phyloP scores from a whole-genome alignment of 1,140 invertebrate species.

The Mylabris phalerata region DNA sequence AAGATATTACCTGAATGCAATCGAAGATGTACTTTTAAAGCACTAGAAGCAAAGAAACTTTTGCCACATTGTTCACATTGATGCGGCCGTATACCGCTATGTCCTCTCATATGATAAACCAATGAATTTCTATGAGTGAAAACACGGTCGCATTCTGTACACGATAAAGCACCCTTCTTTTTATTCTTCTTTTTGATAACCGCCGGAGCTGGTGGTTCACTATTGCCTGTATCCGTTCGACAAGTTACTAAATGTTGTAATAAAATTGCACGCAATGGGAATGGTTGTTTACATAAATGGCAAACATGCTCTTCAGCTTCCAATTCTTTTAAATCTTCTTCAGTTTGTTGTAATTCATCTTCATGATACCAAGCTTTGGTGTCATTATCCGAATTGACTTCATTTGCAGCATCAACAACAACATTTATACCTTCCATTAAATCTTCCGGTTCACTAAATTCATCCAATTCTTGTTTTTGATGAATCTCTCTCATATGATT shows the following conservation, averaged over 20 bases:
- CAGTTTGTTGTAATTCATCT: constrained; percentile 42
- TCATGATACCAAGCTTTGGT: constrained; percentile 40
- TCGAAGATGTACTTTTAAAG: constrained; percentile 56
- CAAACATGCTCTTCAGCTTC: constrained; percentile 40
- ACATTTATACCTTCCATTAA: constrained; percentile 61
- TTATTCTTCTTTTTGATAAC: constrained; percentile 18
- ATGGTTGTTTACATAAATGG: constrained; percentile 37
- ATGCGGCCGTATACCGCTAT: constrained; percentile 67
- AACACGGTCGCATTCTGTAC: constrained; percentile 60
- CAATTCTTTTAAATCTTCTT: constrained; percentile 42
- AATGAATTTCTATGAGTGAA: constrained; percentile 79
- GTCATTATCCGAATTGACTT: constrained; percentile 31
- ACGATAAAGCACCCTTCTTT: constrained; percentile 43
- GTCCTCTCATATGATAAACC: constrained; percentile 75
- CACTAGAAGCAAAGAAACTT: constrained; percentile 70
- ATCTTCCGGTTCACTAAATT: constrained; percentile 76
- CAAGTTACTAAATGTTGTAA: constrained; percentile 38
- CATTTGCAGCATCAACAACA: constrained; percentile 25
- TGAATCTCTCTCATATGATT: constrained; percentile 54
- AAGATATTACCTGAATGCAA: constrained; percentile 35
- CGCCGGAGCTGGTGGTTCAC: constrained; percentile 24
- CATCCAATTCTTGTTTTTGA: constrained; percentile 45
- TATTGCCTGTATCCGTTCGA: constrained; percentile 36
- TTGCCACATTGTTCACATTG: constrained; percentile 77
- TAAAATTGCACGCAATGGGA: constrained; percentile 33